Percentiles rank a stretch among this genome's conserved stretches.
These are phyloP conservation scores for Carcinoscorpius rotundicauda DNA, from an alignment of 1,140 invertebrate genomes.

Conservation along the genomic window DNA sequence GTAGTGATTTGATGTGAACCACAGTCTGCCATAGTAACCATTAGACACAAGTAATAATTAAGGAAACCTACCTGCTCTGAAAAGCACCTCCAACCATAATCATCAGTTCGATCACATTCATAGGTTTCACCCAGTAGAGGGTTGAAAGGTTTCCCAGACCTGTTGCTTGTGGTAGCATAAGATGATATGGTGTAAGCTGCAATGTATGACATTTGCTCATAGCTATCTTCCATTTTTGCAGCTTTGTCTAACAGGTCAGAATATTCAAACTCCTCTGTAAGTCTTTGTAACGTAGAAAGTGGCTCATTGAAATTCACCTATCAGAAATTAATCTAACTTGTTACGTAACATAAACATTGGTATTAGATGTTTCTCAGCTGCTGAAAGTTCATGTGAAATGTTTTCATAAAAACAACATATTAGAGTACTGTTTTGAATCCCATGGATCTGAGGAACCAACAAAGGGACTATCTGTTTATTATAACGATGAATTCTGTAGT, in stretches of 20 bases:
- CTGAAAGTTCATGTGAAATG: too few relatives aligned
- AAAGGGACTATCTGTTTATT: too few relatives aligned
- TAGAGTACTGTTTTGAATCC: too few relatives aligned
- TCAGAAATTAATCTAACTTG: conserved; percentile 12
- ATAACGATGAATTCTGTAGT: too few relatives aligned
- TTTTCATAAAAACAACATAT: too few relatives aligned
- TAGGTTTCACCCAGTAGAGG: conserved; percentile 84
- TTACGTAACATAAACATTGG: not conserved
- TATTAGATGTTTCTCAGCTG: too few relatives aligned
- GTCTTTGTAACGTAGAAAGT: conserved; percentile 90
- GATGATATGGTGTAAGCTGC: conserved; percentile 93
- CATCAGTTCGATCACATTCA: conserved; percentile 90
- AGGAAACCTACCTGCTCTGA: conserved; percentile 62
- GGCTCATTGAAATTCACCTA: conserved; percentile 98
- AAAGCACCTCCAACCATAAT: conserved; percentile 89
- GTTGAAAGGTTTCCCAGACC: conserved; percentile 74
- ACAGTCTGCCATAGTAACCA: too few relatives aligned
- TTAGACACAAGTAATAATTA: too few relatives aligned
- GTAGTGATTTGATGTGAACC: too few relatives aligned
- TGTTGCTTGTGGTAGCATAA: conserved; percentile 72
- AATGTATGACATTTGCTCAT: conserved; percentile 86
- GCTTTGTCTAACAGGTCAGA: conserved; percentile 75
- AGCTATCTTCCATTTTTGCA: conserved; percentile 56
- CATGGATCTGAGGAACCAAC: too few relatives aligned
- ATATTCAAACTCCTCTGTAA: conserved; percentile 98